Evolutionary conservation across 2,888 invertebrate species (phyloP).

Genomic region (Eupeodes luniger): DNA sequence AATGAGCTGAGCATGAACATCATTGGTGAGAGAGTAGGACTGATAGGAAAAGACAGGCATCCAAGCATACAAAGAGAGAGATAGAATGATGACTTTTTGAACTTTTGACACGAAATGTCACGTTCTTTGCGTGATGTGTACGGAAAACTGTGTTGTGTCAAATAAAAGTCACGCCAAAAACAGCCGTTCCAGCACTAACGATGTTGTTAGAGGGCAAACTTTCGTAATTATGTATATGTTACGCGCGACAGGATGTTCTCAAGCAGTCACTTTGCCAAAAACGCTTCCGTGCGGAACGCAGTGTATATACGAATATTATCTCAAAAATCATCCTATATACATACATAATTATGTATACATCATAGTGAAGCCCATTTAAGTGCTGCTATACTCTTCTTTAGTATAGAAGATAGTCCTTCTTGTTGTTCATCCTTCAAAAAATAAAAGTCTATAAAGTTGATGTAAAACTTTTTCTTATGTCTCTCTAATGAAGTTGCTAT

Average conservation of each 20-base stretch:
- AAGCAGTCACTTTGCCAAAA: slow-evolving; percentile 56
- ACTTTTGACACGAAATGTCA: slow-evolving; percentile 73
- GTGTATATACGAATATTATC: slow-evolving; percentile 2
- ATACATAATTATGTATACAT: too few relatives aligned
- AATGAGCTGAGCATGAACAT: background rate
- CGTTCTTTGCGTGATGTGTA: slow-evolving; percentile 67
- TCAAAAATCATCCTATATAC: background rate
- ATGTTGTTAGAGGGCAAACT: slow-evolving; percentile 73
- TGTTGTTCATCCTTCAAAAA: background rate
- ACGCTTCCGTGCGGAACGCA: slow-evolving; percentile 54
- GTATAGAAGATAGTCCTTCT: background rate
- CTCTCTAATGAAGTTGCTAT: slow-evolving; percentile 47
- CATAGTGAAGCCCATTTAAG: too few relatives aligned
- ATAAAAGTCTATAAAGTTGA: slow-evolving; percentile 36
- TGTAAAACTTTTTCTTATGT: slow-evolving; percentile 62
- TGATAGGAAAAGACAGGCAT: too few relatives aligned
- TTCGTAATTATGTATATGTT: slow-evolving; percentile 72
- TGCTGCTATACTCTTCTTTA: background rate
- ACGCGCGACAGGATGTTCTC: slow-evolving; percentile 64
- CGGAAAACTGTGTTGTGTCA: slow-evolving; percentile 42
- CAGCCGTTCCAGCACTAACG: slow-evolving; percentile 70
- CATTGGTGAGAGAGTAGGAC: background rate
- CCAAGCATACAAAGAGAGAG: background rate
- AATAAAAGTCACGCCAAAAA: slow-evolving; percentile 62
- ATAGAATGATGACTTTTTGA: slow-evolving; percentile 65